phyloP scores from a whole-genome alignment of 2,797 vertebrate genomes.

The Pagetopsis macropterus region DNA sequence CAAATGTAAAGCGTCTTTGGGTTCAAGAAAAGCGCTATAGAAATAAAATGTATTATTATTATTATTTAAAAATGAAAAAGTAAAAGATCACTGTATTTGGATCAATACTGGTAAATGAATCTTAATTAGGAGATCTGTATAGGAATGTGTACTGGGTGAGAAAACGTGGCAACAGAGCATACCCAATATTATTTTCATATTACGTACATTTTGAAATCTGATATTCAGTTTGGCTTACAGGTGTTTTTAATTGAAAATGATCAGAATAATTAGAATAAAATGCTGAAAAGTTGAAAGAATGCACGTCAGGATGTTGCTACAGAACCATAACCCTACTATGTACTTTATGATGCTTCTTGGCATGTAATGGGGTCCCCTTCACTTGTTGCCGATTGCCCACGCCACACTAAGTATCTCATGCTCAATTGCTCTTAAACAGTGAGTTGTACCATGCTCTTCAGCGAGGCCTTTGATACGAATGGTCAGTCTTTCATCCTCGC shows the following conservation, averaged over 20 bases:
- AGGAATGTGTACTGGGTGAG: not conserved
- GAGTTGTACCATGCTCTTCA: slow-evolving; percentile 14
- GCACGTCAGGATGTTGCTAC: not conserved
- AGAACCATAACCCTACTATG: not conserved
- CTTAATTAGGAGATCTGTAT: not conserved
- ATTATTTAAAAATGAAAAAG: not conserved
- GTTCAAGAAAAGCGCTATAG: too few relatives aligned
- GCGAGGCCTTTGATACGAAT: slow-evolving; percentile 31
- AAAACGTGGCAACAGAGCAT: not conserved
- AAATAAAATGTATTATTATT: too few relatives aligned
- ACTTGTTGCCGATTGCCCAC: slow-evolving; percentile 30
- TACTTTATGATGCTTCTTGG: not conserved
- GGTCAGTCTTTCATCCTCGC: slow-evolving; percentile 37
- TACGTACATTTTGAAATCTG: not conserved
- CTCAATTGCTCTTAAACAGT: slow-evolving; percentile 44
- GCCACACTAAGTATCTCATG: slow-evolving; percentile 21
- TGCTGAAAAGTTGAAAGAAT: not conserved
- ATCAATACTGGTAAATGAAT: not conserved
- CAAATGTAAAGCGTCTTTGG: too few relatives aligned
- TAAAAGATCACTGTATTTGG: not conserved
- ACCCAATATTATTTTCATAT: not conserved
- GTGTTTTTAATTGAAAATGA: not conserved
- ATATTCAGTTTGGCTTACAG: not conserved
- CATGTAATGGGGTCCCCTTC: slow-evolving; percentile 8
- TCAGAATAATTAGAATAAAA: not conserved